Evolutionary conservation across 2,113 vertebrate species (phyloP), one percentile per base, ranked within the genome.

Genomic region (Thomomys bottae): DNA sequence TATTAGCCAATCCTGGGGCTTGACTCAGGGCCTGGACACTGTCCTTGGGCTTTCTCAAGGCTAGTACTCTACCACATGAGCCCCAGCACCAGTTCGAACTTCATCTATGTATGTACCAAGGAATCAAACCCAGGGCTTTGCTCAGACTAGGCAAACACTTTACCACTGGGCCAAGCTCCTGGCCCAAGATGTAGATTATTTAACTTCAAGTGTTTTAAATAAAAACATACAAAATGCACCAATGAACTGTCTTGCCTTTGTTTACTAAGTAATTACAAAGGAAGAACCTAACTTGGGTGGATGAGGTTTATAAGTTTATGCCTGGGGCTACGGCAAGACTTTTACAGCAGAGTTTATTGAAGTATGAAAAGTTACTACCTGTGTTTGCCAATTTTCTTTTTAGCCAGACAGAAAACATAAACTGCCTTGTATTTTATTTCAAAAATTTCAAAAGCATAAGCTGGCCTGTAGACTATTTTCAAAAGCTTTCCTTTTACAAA

Each of bases 401-500:
- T 76, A 96, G 93, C 82, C 95, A 97, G 88, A 97, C 97, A 96
- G 97, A 97, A 97, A 64, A 54, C 92, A 96, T 97, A 97, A 97
- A 96, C 81, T 92, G 92, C 68, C 93, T 98, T 94, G 92, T 94
- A 97, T 87, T 97, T 98, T 94, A 96, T 97, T 97, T 96, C 54
- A 85, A 49, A 49, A 12, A 11, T 49, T 49, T 49, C 45, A 49
- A 97, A 97, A 64, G 45, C 90, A 96, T 97, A 97, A 97, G 95
- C 79, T 92, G 91, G 68, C 93, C 97, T 95, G 93, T 93, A 97
- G 87, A 97, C 97, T 94, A 96, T 97, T 97, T 97, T 97, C 38
- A 73, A 96, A 97, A 97, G 94, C 97, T 97, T 98, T 97, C 95
- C 96, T 95, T 97, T 97, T 97, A 95, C 97, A 97, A 45, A 97